phyloP scores from a whole-genome alignment of 2,888 invertebrate species.

The Linyphia triangularis region DNA sequence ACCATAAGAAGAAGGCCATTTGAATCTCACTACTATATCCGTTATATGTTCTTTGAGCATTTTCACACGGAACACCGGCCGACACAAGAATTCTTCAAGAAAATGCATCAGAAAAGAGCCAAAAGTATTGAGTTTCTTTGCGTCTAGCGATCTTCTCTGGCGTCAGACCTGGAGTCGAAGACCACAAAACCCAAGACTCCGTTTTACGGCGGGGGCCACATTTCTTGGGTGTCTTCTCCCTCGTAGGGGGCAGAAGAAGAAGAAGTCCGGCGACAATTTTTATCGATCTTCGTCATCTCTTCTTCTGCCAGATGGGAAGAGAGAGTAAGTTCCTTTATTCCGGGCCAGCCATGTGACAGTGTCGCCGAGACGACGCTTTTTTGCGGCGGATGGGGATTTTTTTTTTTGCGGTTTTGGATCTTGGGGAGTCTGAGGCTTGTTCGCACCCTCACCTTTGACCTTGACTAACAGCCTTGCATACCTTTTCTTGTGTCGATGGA shows the following conservation, averaged over 20 bases:
- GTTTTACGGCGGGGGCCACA: neutral
- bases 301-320: slow-evolving; percentile 19
- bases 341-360: slow-evolving; percentile 67
- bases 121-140: slow-evolving; percentile 15
- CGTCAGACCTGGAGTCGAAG: slow-evolving; percentile 11
- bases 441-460: too few relatives aligned
- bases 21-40: too few relatives aligned
- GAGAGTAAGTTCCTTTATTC: slow-evolving; percentile 63
- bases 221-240: neutral
- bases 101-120: neutral
- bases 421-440: too few relatives aligned
- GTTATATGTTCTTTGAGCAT: too few relatives aligned
- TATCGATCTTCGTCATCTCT: slow-evolving; percentile 70
- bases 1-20: too few relatives aligned
- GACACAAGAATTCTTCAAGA: neutral
- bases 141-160: neutral
- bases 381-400: neutral
- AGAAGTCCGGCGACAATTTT: slow-evolving; percentile 62
- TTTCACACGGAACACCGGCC: too few relatives aligned
- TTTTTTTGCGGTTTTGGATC: neutral
- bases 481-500: too few relatives aligned
- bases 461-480: too few relatives aligned
- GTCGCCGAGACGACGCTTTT: slow-evolving; percentile 51
- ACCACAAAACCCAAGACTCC: neutral
- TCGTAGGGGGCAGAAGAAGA: neutral